Evolutionary conservation across 2,888 invertebrate genomes (phyloP).

Genomic region (Hemicrepidius hirtus): DNA sequence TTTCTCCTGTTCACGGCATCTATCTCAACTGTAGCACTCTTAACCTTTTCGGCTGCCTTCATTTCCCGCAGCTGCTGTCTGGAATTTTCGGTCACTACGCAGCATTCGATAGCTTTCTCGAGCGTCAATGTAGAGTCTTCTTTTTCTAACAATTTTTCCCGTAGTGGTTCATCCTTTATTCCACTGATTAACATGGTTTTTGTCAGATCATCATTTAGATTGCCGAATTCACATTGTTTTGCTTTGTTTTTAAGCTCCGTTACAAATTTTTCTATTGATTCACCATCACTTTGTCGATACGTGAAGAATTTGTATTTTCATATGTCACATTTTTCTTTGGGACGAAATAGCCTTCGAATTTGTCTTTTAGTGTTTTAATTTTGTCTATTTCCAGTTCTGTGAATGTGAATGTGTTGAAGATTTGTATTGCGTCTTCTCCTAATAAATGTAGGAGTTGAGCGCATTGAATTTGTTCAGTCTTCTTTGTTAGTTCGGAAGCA

Average conservation of each 20-base stretch:
- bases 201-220: slow-evolving; percentile 31
- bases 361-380: slow-evolving; percentile 4
- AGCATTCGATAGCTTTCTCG: no score
- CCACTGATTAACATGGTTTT: slow-evolving; percentile 43
- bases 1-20: no score
- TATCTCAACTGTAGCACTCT: no score
- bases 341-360: slow-evolving; percentile 32
- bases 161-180: slow-evolving; percentile 25
- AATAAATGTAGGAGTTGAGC: slow-evolving; percentile 56
- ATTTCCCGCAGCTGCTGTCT: no score
- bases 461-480: slow-evolving; percentile 54
- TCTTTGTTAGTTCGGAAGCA: slow-evolving; percentile 53
- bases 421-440: slow-evolving; percentile 56
- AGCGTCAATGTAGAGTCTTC: slow-evolving; percentile 15
- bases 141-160: slow-evolving; percentile 43
- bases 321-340: slow-evolving; percentile 40
- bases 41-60: no score
- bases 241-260: slow-evolving; percentile 42
- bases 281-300: slow-evolving; percentile 18
- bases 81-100: no score
- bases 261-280: slow-evolving; percentile 41
- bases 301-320: slow-evolving; percentile 34
- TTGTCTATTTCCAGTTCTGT: not conserved
- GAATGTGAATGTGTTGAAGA: slow-evolving; percentile 55
- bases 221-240: slow-evolving; percentile 36